Base-by-base conservation (phyloP, 1,140 invertebrate genomes). In the Andrena cerasifolii region DNA sequence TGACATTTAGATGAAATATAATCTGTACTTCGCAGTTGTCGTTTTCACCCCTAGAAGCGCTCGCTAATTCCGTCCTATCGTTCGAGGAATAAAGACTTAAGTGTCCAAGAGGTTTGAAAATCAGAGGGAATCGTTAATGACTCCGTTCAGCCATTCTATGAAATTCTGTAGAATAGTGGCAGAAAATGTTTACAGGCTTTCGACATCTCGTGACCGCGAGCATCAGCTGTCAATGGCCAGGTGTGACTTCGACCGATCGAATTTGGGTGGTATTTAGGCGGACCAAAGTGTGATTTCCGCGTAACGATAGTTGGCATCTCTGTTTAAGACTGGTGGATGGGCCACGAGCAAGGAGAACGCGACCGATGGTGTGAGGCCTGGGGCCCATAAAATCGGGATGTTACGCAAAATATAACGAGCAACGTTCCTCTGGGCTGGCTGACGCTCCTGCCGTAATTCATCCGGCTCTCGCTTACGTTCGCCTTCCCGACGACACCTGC, bases 381-480 rank as follows among this genome's bases (percentile, higher is more conserved):
- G 86, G 83, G 86, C 79, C 90, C 91, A 92, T 92, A 92, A 92
- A 92, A 92, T 92, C 90, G 88, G 91, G 91, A 92, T 92, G 91
- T 92, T 92, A 90, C 91, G 88, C 89, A 90, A 91, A 91, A 92
- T 92, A 92, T 91, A 91, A 91, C 88, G 89, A 91, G 81, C 78
- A 78, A 76, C 82, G 79, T 78, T 75, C 82, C 76, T 76, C 84
- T 78, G 66, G 78, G 86, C 87, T 89, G 85, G 87, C 90, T 89
- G 90, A 90, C 90, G 89, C 90, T 89, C 86, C 79, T 82, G 85
- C 78, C 89, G 89, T 92, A 91, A 91, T 89, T 92, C 90, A 92
- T 91, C 80, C 82, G 63, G 79, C 82, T 86, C 86, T 86, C 82
- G 81, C 78, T 85, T 86, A 83, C 83, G 86, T 89, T 90, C 84